These are phyloP conservation scores for Eupithecia dodoneata DNA, from an alignment of 2,888 invertebrate species.

Conservation along the genomic window DNA sequence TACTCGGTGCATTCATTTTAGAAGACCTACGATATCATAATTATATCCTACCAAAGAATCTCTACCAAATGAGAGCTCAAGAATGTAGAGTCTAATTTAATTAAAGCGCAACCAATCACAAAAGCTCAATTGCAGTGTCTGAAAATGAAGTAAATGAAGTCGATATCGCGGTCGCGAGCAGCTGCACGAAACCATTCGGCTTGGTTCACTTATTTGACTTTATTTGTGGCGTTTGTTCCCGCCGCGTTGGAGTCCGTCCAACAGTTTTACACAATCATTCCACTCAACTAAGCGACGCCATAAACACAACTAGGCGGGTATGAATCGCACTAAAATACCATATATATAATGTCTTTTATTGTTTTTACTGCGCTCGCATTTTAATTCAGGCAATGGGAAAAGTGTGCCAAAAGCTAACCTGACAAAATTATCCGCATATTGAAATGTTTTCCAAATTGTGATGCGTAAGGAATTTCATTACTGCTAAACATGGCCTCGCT, in stretches of 20 bases:
- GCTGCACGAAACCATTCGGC: constrained; percentile 50
- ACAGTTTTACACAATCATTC: constrained; percentile 84
- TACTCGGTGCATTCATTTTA: no score
- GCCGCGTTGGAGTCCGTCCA: constrained; percentile 77
- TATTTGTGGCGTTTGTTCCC: constrained; percentile 80
- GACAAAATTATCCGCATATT: constrained; percentile 29
- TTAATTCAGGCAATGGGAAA: constrained; percentile 51
- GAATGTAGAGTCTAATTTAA: background rate
- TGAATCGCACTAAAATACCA: constrained; percentile 80
- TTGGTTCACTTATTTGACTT: constrained; percentile 79
- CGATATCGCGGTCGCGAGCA: constrained; percentile 18
- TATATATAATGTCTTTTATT: constrained; percentile 74
- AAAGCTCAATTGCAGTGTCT: constrained; percentile 17
- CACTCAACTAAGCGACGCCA: constrained; percentile 83
- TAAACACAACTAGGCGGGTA: constrained; percentile 82
- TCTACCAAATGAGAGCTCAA: no score
- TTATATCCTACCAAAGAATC: no score
- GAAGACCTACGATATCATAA: no score
- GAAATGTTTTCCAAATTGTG: constrained; percentile 33
- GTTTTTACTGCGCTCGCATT: constrained; percentile 64
- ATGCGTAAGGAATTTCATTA: constrained; percentile 36
- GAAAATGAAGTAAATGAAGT: constrained; percentile 21
- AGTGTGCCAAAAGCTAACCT: constrained; percentile 24
- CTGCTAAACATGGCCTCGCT: constrained; percentile 26
- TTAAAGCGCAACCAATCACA: constrained; percentile 4